Conservation (phyloP, 2,888 invertebrate species). For the Beris morrisii region DNA sequence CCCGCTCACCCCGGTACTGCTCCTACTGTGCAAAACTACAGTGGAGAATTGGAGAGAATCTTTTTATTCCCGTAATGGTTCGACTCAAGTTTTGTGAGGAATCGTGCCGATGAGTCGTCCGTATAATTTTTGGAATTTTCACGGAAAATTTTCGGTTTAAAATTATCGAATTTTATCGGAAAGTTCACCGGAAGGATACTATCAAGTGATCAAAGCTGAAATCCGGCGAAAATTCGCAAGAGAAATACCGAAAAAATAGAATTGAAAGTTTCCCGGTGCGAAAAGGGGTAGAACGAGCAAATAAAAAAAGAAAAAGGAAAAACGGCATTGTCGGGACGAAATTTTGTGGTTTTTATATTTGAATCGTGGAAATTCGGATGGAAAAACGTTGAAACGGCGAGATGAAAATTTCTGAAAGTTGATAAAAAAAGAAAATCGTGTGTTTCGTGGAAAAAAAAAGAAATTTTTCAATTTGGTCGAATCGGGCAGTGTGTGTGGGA, state of each 20-base stretch:
- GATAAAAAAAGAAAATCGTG: no score
- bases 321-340: neutral
- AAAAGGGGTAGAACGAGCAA: neutral
- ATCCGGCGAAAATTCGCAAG: slow-evolving; percentile 14
- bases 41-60: slow-evolving; percentile 28
- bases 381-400: no score
- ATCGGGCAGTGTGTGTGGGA: no score
- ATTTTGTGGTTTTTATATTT: no score
- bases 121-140: slow-evolving; percentile 28
- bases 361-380: no score
- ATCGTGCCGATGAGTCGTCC: slow-evolving; percentile 27
- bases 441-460: no score
- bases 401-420: no score
- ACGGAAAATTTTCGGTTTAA: slow-evolving; percentile 17
- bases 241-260: slow-evolving; percentile 11
- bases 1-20: neutral
- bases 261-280: slow-evolving; percentile 6
- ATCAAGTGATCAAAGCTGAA: slow-evolving; percentile 6
- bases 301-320: neutral
- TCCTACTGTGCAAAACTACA: neutral
- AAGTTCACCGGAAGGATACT: neutral
- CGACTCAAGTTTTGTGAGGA: slow-evolving; percentile 31
- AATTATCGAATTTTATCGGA: slow-evolving; percentile 25
- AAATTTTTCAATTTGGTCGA: no score
- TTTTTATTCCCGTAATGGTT: slow-evolving; percentile 28